Evolutionary conservation across 2,888 invertebrate species (phyloP).

Genomic region (Brachypalpus laphriformis): DNA sequence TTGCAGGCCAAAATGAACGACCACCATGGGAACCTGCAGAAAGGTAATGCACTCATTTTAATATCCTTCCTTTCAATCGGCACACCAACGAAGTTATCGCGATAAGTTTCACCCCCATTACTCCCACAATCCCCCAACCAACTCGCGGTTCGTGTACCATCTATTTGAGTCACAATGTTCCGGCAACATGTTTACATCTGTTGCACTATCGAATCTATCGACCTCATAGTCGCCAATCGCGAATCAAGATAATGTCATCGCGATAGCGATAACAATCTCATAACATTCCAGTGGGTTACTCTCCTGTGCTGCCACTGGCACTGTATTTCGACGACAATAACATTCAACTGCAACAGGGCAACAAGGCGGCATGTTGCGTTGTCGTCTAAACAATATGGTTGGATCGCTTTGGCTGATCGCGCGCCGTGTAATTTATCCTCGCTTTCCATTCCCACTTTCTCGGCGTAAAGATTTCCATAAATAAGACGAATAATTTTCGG

Average conservation of each 20-base stretch:
- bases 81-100: constrained; percentile 1
- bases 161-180: constrained; percentile 51
- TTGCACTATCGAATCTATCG: constrained; percentile 68
- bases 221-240: constrained; percentile 49
- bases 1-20: constrained; percentile 83
- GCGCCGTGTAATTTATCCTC: constrained; percentile 55
- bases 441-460: constrained; percentile 71
- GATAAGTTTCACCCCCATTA: constrained; percentile 21
- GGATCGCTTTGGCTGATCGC: constrained; percentile 27
- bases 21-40: constrained; percentile 83
- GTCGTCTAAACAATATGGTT: constrained; percentile 54
- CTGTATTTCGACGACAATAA: constrained; percentile 7
- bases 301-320: background rate
- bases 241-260: constrained; percentile 69
- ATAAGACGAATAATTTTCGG: constrained; percentile 67
- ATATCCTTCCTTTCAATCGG: constrained; percentile 8
- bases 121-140: constrained; percentile 20
- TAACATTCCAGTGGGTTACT: constrained; percentile 42
- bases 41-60: constrained; percentile 79
- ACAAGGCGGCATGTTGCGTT: constrained; percentile 65
- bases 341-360: constrained; percentile 40
- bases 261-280: constrained; percentile 59
- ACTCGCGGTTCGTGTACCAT: background rate
- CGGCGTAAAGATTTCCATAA: constrained; percentile 71
- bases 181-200: constrained; percentile 72